Base-by-base conservation (phyloP, 2,113 vertebrate species). In the Pseudorasbora parva region DNA sequence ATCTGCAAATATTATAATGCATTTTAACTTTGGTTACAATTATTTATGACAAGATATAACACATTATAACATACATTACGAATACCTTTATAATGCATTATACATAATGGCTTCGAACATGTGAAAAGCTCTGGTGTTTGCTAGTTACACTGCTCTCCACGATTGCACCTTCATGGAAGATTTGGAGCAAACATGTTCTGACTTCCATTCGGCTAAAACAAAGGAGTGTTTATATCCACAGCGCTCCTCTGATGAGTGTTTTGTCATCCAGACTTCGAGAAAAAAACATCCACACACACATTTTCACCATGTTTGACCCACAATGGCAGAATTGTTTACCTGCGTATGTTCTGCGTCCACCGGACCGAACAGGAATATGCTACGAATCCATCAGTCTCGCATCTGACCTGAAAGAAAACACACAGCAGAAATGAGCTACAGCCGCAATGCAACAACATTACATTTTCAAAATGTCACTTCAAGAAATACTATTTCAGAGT, bases 361-460 rank as follows among this genome's bases (percentile, higher is more conserved):
- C 33, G 25, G 47, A 75, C 25, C 27, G 43, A 51, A 75, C 73
- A 12, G 47, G 25, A 75, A 54, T 12, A 33, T 6, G 25, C 27
- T 33, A 54, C 23, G 8, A 33, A 75, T 37, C 73, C 73, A 75
- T 75, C 49, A 75, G 47, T 1, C 6, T 27, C 73, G 56, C 73
- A 75, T 75, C 23, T 56, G 17, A 56, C 49, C 73, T 56, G 49
- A 33, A 74, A 51, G n/a, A 51, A 49, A 74, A 30, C 43, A 54
- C 8, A 1, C 49, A 51, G 49, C 49, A 21, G 7, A 19, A 27
- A 30, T 74, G 27, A 66, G 27, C 15, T 19, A 37, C 17, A 68
- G 30, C 17, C 4, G n/a, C n/a, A n/a, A n/a, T n/a, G n/a, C n/a
- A n/a, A 0, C 1, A 2, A 19, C 17, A 5, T 1, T 8, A 66